phyloP scores from a whole-genome alignment of 2,797 vertebrate genomes.

The Brachyrhaphis roseni region DNA sequence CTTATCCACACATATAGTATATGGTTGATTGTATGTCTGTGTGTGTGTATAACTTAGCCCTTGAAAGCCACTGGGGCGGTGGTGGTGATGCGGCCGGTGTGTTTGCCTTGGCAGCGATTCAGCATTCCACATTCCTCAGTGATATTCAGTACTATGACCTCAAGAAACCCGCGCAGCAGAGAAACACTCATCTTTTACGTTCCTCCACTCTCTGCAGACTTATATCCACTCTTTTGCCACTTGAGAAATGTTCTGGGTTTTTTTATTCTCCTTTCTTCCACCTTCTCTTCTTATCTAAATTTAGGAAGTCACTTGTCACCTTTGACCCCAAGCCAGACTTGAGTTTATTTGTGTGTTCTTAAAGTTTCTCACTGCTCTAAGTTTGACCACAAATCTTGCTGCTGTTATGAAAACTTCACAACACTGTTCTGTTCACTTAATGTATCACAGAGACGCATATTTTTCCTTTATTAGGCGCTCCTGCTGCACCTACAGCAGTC shows the following conservation, averaged over 20 bases:
- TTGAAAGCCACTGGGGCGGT: constrained; percentile 76
- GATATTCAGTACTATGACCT: constrained; percentile 87
- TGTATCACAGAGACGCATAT: constrained; percentile 47
- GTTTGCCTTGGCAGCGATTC: constrained; percentile 83
- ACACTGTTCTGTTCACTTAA: constrained; percentile 44
- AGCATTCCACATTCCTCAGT: constrained; percentile 87
- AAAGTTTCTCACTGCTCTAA: constrained; percentile 50
- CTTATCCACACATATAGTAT: constrained; percentile 15
- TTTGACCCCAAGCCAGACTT: constrained; percentile 3
- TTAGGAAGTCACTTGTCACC: constrained; percentile 56
- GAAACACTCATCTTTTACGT: constrained; percentile 49
- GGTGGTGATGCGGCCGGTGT: constrained; percentile 73
- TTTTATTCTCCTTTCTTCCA: constrained; percentile 31
- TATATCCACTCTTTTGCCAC: constrained; percentile 39
- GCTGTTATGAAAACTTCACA: constrained; percentile 49
- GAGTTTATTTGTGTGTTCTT: constrained; percentile 48
- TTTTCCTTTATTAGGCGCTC: constrained; percentile 67
- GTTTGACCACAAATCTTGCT: constrained; percentile 36
- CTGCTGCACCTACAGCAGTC: constrained; percentile 29
- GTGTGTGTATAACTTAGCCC: constrained; percentile 69
- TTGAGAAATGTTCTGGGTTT: constrained; percentile 36
- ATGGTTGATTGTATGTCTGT: constrained; percentile 53
- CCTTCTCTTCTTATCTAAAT: constrained; percentile 59
- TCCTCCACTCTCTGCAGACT: constrained; percentile 46
- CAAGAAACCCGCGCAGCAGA: constrained; percentile 82